Base-by-base conservation (phyloP, 2,888 invertebrate genomes). In the Pristionchus arcanus region DNA sequence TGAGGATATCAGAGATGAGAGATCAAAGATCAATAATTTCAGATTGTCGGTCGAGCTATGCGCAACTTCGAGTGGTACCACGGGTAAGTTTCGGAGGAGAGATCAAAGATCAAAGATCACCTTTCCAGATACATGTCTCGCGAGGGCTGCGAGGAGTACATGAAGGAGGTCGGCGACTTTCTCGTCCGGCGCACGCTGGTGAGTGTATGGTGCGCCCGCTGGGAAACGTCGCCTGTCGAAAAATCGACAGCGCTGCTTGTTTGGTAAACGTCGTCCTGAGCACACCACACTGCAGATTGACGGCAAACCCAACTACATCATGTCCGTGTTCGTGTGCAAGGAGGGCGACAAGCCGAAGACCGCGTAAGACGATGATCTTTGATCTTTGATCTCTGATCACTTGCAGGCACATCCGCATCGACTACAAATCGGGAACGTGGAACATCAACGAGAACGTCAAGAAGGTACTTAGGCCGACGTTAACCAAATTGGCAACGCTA, bases 121-220 rank as follows among this genome's bases (percentile, higher is more conserved):
- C 11, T n/a, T 31, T 7, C 37, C 25, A 77, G 74, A 83, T 85
- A 59, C 59, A 85, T 85, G 84, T 37, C 84, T 28, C 37, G 84
- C 21, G 84, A 85, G 49, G 84, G 59, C 9, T 55, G 55, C 34
- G 84, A 85, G 34, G 84, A 55, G 34, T 85, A 55, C 34, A 85
- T 85, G 84, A 85, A 85, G 37, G 84, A 55, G n/a, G 84, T 85
- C 49, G 84, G 84, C 25, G 84, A 85, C 34, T 85, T 85, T 34
- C 55, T 85, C 49, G 59, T 85, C 19, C 55, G 84, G 28, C 55
- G 84, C 55, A 59, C 84, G 55, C 28, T 59, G 84, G 84, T 85
- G 55, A 59, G 84, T 25, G 68, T n/a, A n/a, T 68, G 59, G 59
- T 63, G 63, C 11, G n/a, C 7, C 21, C 25, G 21, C 7, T 63